Conservation (phyloP, 2,888 invertebrate species). For the Aleiodes alternator region DNA sequence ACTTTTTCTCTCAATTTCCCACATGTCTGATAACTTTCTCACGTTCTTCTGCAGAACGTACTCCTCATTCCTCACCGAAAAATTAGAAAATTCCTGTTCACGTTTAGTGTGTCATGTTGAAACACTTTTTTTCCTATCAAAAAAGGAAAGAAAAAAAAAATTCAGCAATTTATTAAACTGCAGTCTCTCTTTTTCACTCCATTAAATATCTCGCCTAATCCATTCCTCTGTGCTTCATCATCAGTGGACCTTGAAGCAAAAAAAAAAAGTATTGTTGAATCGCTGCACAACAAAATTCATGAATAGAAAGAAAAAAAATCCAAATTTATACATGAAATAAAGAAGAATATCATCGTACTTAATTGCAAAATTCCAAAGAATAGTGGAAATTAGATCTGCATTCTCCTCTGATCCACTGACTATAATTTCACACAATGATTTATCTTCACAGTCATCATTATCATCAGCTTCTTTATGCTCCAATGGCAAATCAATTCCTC, state of each 20-base stretch:
- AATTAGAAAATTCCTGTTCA: conserved; percentile 18
- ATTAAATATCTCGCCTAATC: conserved; percentile 68
- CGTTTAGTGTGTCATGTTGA: background rate
- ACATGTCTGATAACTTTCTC: background rate
- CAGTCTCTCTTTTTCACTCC: conserved; percentile 71
- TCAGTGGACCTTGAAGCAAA: conserved; percentile 60
- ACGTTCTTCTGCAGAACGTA: background rate
- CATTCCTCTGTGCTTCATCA: conserved; percentile 66
- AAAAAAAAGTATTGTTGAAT: background rate
- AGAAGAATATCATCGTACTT: conserved; percentile 57
- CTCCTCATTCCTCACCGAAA: background rate
- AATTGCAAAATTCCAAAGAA: conserved; percentile 64
- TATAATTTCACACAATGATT: conserved; percentile 69
- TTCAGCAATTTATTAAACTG: conserved; percentile 64
- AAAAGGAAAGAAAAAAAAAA: background rate
- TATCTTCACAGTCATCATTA: conserved; percentile 66
- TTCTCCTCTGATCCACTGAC: conserved; percentile 58
- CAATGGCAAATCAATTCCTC: conserved; percentile 65
- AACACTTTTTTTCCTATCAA: conserved; percentile 3
- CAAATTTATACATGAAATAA: background rate
- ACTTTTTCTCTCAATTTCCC: conserved; percentile 37
- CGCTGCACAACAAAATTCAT: conserved; percentile 3
- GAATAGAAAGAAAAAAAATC: background rate
- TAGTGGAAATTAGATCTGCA: conserved; percentile 60
- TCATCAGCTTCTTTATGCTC: conserved; percentile 65